A percentile compares a stretch with the other conserved stretches of the same genome.
These are phyloP conservation scores for Stichopus chloronotus DNA, from an alignment of 35 echinoderm and acorn worm species.

Conservation along the genomic window DNA sequence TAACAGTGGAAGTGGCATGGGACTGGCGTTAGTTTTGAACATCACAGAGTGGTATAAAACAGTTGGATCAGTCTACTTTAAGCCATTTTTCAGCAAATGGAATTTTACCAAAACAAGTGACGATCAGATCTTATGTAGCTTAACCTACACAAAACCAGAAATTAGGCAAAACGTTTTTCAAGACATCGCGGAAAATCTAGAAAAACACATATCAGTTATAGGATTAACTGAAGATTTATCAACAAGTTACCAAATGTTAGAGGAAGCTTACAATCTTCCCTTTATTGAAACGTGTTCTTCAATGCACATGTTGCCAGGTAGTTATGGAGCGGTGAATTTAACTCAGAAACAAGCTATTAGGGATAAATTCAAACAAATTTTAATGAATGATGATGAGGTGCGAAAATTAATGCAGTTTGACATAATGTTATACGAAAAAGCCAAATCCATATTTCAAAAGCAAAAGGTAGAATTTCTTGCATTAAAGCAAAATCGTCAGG, in stretches of 20 bases:
- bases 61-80: neutral
- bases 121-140: neutral
- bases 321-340: neutral
- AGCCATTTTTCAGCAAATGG: neutral
- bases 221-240: constrained; percentile 3
- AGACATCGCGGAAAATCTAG: constrained; percentile 11
- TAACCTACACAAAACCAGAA: neutral
- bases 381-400: constrained; percentile 9
- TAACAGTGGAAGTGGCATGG: neutral
- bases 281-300: neutral
- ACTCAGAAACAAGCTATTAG: neutral
- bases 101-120: neutral
- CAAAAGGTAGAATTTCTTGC: constrained; percentile 5
- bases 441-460: neutral
- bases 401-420: constrained; percentile 1
- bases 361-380: neutral
- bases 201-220: constrained; percentile 19
- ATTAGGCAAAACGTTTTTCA: neutral
- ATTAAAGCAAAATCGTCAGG: no score
- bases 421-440: constrained; percentile 11
- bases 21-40: neutral
- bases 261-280: constrained; percentile 8
- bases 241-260: neutral
- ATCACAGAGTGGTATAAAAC: neutral
- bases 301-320: neutral